These are phyloP conservation scores for Syngnathus acus DNA, from an alignment of 2,797 vertebrate species.

Conservation along the genomic window DNA sequence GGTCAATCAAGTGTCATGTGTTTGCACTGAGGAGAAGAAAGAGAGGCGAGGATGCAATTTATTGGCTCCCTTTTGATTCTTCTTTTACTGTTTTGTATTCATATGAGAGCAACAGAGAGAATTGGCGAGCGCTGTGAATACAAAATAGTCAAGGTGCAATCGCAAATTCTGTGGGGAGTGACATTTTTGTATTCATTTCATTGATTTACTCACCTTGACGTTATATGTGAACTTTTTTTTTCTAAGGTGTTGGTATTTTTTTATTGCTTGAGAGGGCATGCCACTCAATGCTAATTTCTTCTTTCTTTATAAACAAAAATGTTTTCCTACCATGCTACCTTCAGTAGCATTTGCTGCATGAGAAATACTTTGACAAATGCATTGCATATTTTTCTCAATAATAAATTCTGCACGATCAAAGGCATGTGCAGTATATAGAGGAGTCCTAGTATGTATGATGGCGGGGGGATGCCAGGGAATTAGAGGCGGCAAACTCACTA, in stretches of 20 bases:
- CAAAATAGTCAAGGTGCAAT: conserved; percentile 52
- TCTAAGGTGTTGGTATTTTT: too few relatives aligned
- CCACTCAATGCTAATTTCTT: not conserved
- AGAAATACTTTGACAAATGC: conserved; percentile 52
- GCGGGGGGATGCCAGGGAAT: conserved; percentile 36
- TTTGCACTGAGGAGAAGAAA: conserved; percentile 24
- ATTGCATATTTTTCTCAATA: conserved; percentile 59
- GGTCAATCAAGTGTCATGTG: conserved; percentile 46
- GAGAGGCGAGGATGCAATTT: conserved; percentile 29
- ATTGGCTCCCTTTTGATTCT: conserved; percentile 37
- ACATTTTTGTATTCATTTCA: not conserved
- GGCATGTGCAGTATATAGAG: conserved; percentile 41
- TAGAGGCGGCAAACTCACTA: conserved; percentile 35
- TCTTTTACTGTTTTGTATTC: conserved; percentile 57
- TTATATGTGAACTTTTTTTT: too few relatives aligned
- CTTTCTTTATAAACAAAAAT: not conserved
- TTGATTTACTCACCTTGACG: not conserved
- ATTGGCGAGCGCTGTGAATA: conserved; percentile 45
- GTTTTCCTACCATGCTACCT: conserved; percentile 37
- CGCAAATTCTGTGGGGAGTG: conserved; percentile 43
- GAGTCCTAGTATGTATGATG: conserved; percentile 36
- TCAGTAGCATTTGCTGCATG: conserved; percentile 34
- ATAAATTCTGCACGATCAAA: conserved; percentile 66
- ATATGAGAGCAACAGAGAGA: conserved; percentile 46
- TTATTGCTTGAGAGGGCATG: not conserved